Base-by-base conservation (phyloP, 53 echinoderm and acorn worm species). In the Mesocentrotus franciscanus region DNA sequence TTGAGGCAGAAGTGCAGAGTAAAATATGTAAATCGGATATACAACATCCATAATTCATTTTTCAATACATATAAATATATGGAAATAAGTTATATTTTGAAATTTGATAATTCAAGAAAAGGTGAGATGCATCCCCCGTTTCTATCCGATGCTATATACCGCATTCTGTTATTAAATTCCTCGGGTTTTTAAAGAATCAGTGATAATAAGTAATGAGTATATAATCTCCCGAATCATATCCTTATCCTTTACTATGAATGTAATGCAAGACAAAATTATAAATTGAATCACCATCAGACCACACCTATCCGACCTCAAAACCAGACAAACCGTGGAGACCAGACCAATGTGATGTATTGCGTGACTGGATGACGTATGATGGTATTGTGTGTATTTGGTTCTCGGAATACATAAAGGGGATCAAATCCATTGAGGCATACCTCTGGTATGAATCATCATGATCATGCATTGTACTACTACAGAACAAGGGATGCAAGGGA, bases 331-430 rank as follows among this genome's bases (percentile, higher is more conserved):
- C 55, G 3, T 18, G 55, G 12, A 24, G 84, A 42, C 84, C 24
- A 55, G 84, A 55, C 84, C 20, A 84, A 9, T 39, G 36, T 84
- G 16, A 79, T 14, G 34, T 79, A 42, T 84, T 84, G 39, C 84
- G 9, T 49, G 55, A 84, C 84, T 18, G 84, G 39, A 42, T 84
- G 84, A 84, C 84, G 84, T 84, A 84, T 39, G 55, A 22, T 55
- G 84, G 39, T 84, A 84, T 84, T 84, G 84, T 84, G 20, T 84
- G 39, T 49, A 30, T 24, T 9, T 49, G 84, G 49, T 84, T 84
- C 84, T 84, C 42, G 55, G 84, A 84, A 84, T 84, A 84, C 84
- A 84, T 39, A 55, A 84, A 42, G 49, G 84, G 55, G 84, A 84
- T 84, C 84, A 22, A 55, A 20, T 84, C 84, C 39, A 84, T 55